Conservation (phyloP, 2,888 invertebrate species). For the Leucophenga montana region DNA sequence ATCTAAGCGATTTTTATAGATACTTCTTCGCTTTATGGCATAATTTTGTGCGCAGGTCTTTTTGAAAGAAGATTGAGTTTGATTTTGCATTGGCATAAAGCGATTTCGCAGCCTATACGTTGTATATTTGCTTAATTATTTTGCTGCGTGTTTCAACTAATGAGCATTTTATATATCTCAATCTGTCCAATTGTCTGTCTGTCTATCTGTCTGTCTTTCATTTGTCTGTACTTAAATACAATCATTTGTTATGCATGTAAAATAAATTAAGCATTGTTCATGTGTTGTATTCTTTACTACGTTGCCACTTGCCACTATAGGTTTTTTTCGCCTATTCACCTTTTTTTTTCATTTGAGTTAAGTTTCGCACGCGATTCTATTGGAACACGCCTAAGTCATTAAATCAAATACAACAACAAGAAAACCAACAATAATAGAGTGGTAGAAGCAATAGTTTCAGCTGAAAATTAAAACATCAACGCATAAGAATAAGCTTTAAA, state of each 20-base stretch:
- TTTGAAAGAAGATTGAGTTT: no score
- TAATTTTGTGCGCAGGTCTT: not conserved
- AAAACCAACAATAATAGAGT: not conserved
- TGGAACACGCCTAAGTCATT: slow-evolving; percentile 24
- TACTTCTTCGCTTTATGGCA: not conserved
- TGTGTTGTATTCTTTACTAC: not conserved
- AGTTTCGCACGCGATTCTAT: slow-evolving; percentile 8
- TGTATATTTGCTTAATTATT: slow-evolving; percentile 7
- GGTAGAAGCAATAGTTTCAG: no score
- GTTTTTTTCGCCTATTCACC: not conserved
- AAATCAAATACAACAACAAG: slow-evolving; percentile 12
- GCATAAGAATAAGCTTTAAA: no score
- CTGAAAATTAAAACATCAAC: slow-evolving; percentile 25
- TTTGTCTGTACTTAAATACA: slow-evolving; percentile 17
- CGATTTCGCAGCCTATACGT: not conserved
- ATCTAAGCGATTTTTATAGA: not conserved
- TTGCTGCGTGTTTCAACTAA: slow-evolving; percentile 23
- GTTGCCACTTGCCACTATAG: not conserved
- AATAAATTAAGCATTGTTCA: slow-evolving; percentile 25
- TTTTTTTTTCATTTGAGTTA: not conserved
- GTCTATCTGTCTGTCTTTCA: slow-evolving; percentile 1
- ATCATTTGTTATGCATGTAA: slow-evolving; percentile 28
- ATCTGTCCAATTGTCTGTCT: not conserved
- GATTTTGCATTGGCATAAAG: not conserved
- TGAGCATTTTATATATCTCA: slow-evolving; percentile 18